These are phyloP conservation scores for Argyrosomus regius DNA, from an alignment of 2,797 vertebrate genomes.

Conservation along the genomic window DNA sequence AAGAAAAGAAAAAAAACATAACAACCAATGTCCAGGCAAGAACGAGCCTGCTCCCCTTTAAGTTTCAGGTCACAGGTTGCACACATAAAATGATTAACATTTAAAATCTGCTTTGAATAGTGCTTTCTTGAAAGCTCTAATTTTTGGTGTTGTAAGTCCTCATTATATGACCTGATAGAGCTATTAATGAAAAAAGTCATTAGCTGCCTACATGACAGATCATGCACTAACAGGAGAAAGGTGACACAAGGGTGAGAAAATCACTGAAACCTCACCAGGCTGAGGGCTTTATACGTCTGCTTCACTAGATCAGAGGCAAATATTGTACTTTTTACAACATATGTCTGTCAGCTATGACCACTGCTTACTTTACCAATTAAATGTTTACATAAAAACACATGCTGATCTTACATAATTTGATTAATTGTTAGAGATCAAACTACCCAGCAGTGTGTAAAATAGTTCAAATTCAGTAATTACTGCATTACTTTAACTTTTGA, in stretches of 20 bases:
- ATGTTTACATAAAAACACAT: not conserved
- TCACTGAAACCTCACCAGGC: constrained; percentile 31
- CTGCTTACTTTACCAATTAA: not conserved
- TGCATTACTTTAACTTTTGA: no score
- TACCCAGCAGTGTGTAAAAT: not conserved
- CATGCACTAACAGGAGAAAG: constrained; percentile 26
- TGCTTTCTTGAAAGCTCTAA: constrained; percentile 70
- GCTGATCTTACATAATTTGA: not conserved
- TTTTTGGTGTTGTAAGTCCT: constrained; percentile 81
- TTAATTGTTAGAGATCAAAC: not conserved
- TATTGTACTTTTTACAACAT: not conserved
- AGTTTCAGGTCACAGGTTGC: constrained; percentile 75
- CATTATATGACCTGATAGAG: constrained; percentile 78
- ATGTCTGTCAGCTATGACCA: not conserved
- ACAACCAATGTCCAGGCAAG: constrained; percentile 79
- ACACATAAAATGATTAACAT: constrained; percentile 85
- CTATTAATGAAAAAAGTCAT: constrained; percentile 70
- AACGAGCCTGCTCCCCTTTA: constrained; percentile 68
- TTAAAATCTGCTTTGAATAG: constrained; percentile 80
- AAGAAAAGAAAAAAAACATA: constrained; percentile 61
- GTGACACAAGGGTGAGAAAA: constrained; percentile 47
- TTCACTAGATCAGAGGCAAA: not conserved
- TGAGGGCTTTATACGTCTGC: not conserved
- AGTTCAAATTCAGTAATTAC: not conserved
- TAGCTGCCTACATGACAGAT: constrained; percentile 49